phyloP scores from a whole-genome alignment of 2,888 invertebrate genomes.

The Teleogryllus oceanicus region DNA sequence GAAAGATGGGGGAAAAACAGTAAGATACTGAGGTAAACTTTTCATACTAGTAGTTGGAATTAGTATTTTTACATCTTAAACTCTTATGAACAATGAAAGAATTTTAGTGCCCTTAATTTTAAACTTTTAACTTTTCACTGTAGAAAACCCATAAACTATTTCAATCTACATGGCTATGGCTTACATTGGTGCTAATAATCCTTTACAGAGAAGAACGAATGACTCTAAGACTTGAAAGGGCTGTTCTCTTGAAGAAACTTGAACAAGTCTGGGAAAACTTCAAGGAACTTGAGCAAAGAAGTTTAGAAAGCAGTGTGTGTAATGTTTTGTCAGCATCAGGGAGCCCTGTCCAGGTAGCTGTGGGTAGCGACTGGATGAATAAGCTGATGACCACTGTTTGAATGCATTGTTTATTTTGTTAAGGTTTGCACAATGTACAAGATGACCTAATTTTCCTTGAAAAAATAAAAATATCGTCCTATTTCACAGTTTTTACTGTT shows the following conservation, averaged over 20 bases:
- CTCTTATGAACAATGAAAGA: neutral
- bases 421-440: no score
- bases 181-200: slow-evolving; percentile 31
- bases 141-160: neutral
- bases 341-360: neutral
- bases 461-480: no score
- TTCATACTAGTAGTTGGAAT: neutral
- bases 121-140: no score
- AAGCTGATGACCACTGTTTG: no score
- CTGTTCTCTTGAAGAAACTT: slow-evolving; percentile 59
- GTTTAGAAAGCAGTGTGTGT: slow-evolving; percentile 3
- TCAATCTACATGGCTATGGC: neutral
- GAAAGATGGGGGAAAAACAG: no score
- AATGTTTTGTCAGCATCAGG: neutral
- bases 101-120: neutral
- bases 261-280: slow-evolving; percentile 60
- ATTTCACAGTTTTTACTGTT: no score
- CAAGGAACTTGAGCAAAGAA: slow-evolving; percentile 48
- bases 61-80: neutral
- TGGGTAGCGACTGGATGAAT: neutral
- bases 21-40: no score
- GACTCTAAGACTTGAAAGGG: slow-evolving; percentile 60
- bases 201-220: slow-evolving; percentile 59
- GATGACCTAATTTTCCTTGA: no score
- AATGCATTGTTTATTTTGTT: no score